phyloP scores from a whole-genome alignment of 30 jellyfish, hydroid and myxozoan genomes.

The Euphysa ruthae region DNA sequence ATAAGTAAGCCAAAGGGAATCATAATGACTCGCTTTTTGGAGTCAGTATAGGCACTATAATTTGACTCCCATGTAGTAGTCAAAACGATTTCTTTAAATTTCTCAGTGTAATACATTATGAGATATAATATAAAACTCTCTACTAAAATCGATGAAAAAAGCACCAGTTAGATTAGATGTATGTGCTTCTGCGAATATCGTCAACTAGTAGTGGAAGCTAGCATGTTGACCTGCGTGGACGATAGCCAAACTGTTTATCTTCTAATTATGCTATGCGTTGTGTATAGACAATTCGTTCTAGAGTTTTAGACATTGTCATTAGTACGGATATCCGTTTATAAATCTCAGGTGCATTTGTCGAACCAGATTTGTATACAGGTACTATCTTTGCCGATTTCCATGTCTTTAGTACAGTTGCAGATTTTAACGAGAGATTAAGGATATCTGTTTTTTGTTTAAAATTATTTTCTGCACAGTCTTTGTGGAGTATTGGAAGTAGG shows the following conservation, averaged over 20 bases:
- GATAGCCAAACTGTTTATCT: too few relatives aligned
- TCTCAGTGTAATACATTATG: constrained; percentile 29
- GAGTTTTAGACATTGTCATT: constrained; percentile 19
- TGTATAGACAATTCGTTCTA: too few relatives aligned
- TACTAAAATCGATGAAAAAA: constrained; percentile 35
- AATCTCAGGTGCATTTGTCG: constrained; percentile 27
- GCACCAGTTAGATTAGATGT: constrained; percentile 45
- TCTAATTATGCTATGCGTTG: too few relatives aligned
- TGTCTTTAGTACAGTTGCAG: constrained; percentile 33
- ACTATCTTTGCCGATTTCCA: constrained; percentile 36
- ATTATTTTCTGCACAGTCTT: background rate
- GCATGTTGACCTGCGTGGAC: too few relatives aligned
- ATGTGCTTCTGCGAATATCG: too few relatives aligned
- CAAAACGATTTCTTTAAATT: too few relatives aligned
- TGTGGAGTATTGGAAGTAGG: background rate
- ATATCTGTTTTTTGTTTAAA: background rate
- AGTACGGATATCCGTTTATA: constrained; percentile 45
- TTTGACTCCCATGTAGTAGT: too few relatives aligned
- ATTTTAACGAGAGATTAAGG: constrained; percentile 23
- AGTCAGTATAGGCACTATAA: too few relatives aligned
- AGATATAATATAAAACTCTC: constrained; percentile 44
- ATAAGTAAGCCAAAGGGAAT: too few relatives aligned
- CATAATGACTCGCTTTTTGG: too few relatives aligned
- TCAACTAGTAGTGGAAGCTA: too few relatives aligned
- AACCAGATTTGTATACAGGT: constrained; percentile 40